Evolutionary conservation across 2,113 vertebrate species (phyloP).

Genomic region (Oxyura jamaicensis): DNA sequence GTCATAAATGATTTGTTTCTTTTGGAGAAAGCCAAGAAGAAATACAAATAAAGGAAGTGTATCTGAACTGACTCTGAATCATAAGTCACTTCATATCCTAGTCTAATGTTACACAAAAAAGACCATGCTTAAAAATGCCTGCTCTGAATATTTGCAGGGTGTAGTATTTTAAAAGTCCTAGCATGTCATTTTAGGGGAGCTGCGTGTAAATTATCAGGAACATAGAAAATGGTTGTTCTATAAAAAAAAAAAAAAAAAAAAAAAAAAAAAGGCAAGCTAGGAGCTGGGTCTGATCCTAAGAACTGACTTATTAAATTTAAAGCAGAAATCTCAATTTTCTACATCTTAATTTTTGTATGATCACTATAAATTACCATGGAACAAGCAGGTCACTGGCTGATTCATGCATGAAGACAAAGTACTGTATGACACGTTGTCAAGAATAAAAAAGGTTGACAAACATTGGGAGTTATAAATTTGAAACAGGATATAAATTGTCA

Average conservation of each 20-base stretch:
- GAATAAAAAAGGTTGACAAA: slow-evolving; percentile 13
- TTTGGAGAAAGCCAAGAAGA: not conserved
- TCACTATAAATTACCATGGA: not conserved
- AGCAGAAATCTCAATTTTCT: not conserved
- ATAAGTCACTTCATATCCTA: not conserved
- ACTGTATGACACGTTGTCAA: not conserved
- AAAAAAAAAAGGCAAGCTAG: not conserved
- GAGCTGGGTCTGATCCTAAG: not conserved
- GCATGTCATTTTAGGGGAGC: not conserved
- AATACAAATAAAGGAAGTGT: slow-evolving; percentile 4
- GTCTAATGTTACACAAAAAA: not conserved
- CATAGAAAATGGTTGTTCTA: slow-evolving; percentile 19
- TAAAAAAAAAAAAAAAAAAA: not conserved
- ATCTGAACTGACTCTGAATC: slow-evolving; percentile 16
- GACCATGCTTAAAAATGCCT: not conserved
- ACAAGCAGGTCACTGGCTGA: not conserved
- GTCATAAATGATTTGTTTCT: slow-evolving; percentile 36
- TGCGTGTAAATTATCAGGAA: not conserved
- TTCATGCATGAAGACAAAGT: not conserved
- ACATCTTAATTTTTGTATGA: not conserved
- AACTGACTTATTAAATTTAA: not conserved
- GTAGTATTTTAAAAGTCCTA: slow-evolving; percentile 13
- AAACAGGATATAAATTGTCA: slow-evolving; percentile 35
- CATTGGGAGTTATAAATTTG: not conserved
- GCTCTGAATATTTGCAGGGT: not conserved